phyloP scores from a whole-genome alignment of 2,888 invertebrate species.

The Proisotoma minuta region DNA sequence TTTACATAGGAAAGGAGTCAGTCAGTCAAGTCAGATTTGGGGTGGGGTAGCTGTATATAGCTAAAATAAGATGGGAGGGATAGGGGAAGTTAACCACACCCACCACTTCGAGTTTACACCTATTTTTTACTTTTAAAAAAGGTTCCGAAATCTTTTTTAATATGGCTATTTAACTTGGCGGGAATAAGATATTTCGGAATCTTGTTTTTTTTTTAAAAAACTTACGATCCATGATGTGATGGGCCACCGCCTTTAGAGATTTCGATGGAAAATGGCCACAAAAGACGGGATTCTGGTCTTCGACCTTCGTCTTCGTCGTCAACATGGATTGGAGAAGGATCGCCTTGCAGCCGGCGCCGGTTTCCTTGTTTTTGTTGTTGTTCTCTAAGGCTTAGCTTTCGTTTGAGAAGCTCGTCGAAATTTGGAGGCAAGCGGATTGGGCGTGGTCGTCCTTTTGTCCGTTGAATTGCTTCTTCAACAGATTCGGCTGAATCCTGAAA shows the following conservation, averaged over 20 bases:
- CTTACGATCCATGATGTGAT: constrained; percentile 36
- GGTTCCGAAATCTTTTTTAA: too few relatives aligned
- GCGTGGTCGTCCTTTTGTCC: constrained; percentile 12
- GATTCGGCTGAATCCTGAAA: not conserved
- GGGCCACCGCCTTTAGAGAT: constrained; percentile 30
- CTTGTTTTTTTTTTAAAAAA: too few relatives aligned
- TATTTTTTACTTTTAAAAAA: too few relatives aligned
- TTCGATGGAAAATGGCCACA: constrained; percentile 44
- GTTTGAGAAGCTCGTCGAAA: constrained; percentile 36
- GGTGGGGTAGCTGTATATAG: not conserved
- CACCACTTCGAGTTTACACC: too few relatives aligned
- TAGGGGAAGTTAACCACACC: too few relatives aligned
- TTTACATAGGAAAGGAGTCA: constrained; percentile 11
- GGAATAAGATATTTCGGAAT: too few relatives aligned
- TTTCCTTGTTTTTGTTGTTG: too few relatives aligned
- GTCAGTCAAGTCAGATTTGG: constrained; percentile 1
- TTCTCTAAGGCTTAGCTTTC: constrained; percentile 23
- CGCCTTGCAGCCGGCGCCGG: constrained; percentile 28
- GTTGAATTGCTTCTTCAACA: not conserved
- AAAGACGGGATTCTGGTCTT: constrained; percentile 30
- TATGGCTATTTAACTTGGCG: too few relatives aligned
- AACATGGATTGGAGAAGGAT: constrained; percentile 38
- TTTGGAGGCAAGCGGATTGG: constrained; percentile 30
- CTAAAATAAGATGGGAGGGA: not conserved
- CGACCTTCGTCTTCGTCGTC: constrained; percentile 37